Base-by-base conservation (phyloP, 2,797 vertebrate species). In the Smutsia gigantea region DNA sequence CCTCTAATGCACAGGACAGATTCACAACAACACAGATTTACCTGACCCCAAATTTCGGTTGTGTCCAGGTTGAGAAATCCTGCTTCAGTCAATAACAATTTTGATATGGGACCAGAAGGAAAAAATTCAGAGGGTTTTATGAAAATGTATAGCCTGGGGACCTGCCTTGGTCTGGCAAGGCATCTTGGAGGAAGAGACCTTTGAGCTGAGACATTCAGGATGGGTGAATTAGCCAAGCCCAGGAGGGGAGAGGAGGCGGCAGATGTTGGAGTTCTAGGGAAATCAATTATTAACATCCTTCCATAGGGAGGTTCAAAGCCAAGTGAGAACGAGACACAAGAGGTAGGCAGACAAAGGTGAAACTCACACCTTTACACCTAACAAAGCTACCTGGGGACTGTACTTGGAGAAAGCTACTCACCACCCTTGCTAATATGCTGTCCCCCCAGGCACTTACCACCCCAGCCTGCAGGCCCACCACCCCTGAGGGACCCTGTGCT, bases 401-500 rank as follows among this genome's bases (percentile, higher is more conserved):
- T 15, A 46, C 21, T 63, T 57, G 34, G 46, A 46, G 14, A 14
- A 46, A 46, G 42, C 42, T 8, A 46, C 42, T 4, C 3, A 51
- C 37, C 37, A n/a, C 0, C 29, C 72, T 81, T 55, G 78, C 59
- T 27, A 19, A 63, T 2, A 23, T 23, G 13, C n/a, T 21, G 2
- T 34, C 23, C 75, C 9, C 12, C 21, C 27, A 23, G 0, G 51
- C 23, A 39, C 31, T 49, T 37, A 11, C 3, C 7, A 1, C 27
- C 18, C 74, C 27, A 46, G 74, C 49, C 13, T 15, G n/a, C 14
- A 21, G 75, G 25, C 53, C 53, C 23, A 5, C 23, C 1, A 5
- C 23, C 1, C 1, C 0, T 0, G 55, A 27, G 75, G n/a, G 29
- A 27, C 21, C 23, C 25, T 21, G 15, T 3, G 1, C 31, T 66